These are phyloP conservation scores for Mobula hypostoma DNA, from an alignment of 2,113 vertebrate species.

Conservation along the genomic window DNA sequence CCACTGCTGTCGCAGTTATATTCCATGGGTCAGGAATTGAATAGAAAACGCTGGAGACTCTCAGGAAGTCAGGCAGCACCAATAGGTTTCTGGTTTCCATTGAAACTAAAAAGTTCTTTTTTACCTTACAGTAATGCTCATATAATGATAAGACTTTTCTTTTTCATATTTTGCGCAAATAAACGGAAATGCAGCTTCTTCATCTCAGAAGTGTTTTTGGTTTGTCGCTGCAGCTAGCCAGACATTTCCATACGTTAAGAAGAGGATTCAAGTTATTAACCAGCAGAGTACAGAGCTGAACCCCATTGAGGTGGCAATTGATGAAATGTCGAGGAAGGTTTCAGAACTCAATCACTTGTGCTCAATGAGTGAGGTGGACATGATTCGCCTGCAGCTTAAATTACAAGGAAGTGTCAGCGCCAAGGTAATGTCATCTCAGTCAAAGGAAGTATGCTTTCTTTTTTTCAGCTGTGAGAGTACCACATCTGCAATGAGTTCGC, in stretches of 20 bases:
- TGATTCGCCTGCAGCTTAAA: slow-evolving; percentile 95
- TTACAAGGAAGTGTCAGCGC: slow-evolving; percentile 96
- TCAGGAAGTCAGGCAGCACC: too few species aligned
- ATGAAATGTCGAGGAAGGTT: slow-evolving; percentile 95
- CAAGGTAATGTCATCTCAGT: slow-evolving; percentile 56
- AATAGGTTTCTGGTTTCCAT: too few species aligned
- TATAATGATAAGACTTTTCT: not conserved
- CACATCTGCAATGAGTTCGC: not conserved
- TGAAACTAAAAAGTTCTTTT: too few species aligned
- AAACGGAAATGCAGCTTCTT: not conserved
- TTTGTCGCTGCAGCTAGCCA: slow-evolving; percentile 68
- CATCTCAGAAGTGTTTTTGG: not conserved
- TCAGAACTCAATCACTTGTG: slow-evolving; percentile 93
- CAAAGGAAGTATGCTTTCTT: not conserved
- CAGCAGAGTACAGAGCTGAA: slow-evolving; percentile 92
- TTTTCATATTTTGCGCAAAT: not conserved
- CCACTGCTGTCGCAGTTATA: not conserved
- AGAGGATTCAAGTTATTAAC: slow-evolving; percentile 87
- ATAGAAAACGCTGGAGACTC: not conserved
- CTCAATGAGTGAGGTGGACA: slow-evolving; percentile 88
- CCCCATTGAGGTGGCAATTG: slow-evolving; percentile 96
- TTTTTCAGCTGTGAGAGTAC: not conserved
- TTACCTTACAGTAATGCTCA: not conserved
- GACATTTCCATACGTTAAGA: slow-evolving; percentile 90
- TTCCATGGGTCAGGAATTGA: not conserved